Percentiles rank a stretch among this genome's conserved stretches.
These are phyloP conservation scores for Cardiocondyla obscurior DNA, from an alignment of 1,140 invertebrate species.

Conservation along the genomic window DNA sequence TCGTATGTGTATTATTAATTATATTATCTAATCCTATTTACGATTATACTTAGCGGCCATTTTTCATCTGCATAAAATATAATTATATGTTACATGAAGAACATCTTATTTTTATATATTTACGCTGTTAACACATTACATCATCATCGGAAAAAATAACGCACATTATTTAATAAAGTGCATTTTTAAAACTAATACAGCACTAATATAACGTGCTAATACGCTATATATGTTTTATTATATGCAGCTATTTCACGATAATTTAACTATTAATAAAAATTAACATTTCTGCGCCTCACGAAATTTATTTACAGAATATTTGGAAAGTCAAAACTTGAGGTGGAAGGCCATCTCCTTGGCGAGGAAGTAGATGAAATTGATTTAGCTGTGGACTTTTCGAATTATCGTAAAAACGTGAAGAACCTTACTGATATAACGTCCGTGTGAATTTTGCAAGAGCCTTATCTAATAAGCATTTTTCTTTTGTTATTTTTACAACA, in stretches of 20 bases:
- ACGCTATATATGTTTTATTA: not conserved
- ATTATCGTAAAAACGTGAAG: constrained; percentile 73
- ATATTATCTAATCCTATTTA: constrained; percentile 27
- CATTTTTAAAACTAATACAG: not conserved
- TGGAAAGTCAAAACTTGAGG: constrained; percentile 76
- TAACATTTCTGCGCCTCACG: not conserved
- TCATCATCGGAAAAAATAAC: not conserved
- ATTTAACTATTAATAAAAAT: not conserved
- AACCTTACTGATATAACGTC: constrained; percentile 71
- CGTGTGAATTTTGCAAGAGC: constrained; percentile 48
- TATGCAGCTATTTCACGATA: not conserved
- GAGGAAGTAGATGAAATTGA: constrained; percentile 76
- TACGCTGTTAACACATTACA: not conserved
- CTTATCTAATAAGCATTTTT: constrained; percentile 21
- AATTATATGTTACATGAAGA: constrained; percentile 2
- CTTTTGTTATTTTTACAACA: not conserved
- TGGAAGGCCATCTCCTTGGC: constrained; percentile 75
- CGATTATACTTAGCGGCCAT: not conserved
- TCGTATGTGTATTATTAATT: constrained; percentile 12
- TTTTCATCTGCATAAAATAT: not conserved
- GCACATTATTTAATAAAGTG: not conserved
- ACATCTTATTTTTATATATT: not conserved
- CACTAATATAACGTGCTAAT: constrained; percentile 1
- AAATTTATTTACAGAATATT: constrained; percentile 75
- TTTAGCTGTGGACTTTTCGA: constrained; percentile 74